A percentile compares a stretch with the other conserved stretches of the same genome.
Conservation (phyloP, 92 coral and sea anemone genomes). For the Ricordea florida region DNA sequence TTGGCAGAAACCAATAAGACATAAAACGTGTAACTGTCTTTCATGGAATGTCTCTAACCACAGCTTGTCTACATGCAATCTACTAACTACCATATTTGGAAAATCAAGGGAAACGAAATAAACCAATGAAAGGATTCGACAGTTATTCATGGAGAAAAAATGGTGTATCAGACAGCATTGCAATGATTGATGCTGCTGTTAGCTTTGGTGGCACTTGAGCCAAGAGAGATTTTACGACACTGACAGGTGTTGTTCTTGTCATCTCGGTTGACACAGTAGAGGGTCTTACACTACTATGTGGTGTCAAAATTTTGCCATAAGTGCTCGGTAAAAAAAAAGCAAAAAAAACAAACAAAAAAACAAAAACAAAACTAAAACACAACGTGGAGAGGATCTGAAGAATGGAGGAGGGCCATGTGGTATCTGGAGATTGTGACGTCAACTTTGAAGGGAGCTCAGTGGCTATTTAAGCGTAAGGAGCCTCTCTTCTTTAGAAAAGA, state of each 20-base stretch:
- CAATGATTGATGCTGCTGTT: background rate
- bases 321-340: slow-evolving; percentile 14
- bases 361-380: no score
- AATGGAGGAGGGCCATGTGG: slow-evolving; percentile 25
- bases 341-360: no score
- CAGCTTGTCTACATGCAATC: no score
- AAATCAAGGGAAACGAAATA: no score
- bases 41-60: no score
- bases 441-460: slow-evolving; percentile 64
- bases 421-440: slow-evolving; percentile 47
- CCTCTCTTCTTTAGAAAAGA: slow-evolving; percentile 45
- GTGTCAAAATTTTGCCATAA: slow-evolving; percentile 41
- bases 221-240: slow-evolving; percentile 7
- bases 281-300: slow-evolving; percentile 42
- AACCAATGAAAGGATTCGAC: no score
- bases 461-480: slow-evolving; percentile 70
- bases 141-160: no score
- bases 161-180: background rate
- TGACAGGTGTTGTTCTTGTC: slow-evolving; percentile 11
- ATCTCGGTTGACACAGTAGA: no score
- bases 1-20: no score
- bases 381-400: slow-evolving; percentile 39
- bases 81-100: no score
- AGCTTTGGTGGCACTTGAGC: slow-evolving; percentile 15
- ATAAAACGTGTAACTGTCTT: no score